Evolutionary conservation across 2,113 vertebrate species (phyloP).

Genomic region (Ictalurus punctatus): DNA sequence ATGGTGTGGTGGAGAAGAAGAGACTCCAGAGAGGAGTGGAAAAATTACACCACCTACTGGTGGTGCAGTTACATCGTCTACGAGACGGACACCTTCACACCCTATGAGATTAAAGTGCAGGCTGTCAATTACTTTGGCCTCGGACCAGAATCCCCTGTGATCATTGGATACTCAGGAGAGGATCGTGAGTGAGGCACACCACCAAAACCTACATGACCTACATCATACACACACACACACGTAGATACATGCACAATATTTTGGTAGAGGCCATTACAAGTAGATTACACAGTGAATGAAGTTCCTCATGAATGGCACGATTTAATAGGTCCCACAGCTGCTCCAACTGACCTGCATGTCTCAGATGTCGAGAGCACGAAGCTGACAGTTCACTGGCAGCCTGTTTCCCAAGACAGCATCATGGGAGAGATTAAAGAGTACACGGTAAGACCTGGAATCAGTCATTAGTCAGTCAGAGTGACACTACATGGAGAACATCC

Average conservation of each 20-base stretch:
- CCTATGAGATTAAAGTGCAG: conserved; percentile 94
- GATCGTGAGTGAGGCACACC: conserved; percentile 83
- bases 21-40: conserved; percentile 88
- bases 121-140: conserved; percentile 91
- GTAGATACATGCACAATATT: neutral
- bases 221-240: neutral
- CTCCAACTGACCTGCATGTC: conserved; percentile 87
- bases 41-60: conserved; percentile 84
- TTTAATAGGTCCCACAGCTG: conserved; percentile 82
- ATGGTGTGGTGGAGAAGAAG: conserved; percentile 88
- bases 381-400: conserved; percentile 85
- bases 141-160: conserved; percentile 84
- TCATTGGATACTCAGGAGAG: conserved; percentile 93
- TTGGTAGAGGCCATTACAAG: neutral
- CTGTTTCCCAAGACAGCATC: conserved; percentile 80
- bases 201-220: neutral
- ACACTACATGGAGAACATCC: neutral
- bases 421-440: conserved; percentile 95
- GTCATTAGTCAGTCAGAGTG: neutral
- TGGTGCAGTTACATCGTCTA: conserved; percentile 83
- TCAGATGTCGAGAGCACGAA: conserved; percentile 86
- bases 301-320: conserved; percentile 25
- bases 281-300: neutral
- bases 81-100: conserved; percentile 89
- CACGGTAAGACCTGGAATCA: conserved; percentile 76